Conservation (phyloP, 92 coral and sea anemone species). For the Blastomussa wellsi region DNA sequence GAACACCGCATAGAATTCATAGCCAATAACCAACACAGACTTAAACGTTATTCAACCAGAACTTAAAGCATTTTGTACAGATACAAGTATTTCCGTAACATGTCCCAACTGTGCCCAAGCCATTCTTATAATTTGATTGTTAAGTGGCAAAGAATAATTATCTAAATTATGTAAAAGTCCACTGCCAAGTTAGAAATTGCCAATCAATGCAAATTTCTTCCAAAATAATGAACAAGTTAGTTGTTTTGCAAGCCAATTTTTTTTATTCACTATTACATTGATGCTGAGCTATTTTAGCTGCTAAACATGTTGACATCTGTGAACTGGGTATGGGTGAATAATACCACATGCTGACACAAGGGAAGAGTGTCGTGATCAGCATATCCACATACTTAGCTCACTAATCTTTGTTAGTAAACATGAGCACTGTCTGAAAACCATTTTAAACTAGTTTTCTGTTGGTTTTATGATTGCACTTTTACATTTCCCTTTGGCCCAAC, state of each 20-base stretch:
- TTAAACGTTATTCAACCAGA: background rate
- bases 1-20: background rate
- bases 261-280: background rate
- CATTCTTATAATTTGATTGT: background rate
- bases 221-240: background rate
- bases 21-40: background rate
- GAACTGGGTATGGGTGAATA: background rate
- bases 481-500: background rate
- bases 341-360: background rate
- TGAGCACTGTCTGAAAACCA: background rate
- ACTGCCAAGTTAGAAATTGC: background rate
- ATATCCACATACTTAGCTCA: background rate
- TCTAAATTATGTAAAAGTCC: background rate
- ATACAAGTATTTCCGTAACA: background rate
- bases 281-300: background rate
- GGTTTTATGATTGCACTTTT: background rate
- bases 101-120: background rate
- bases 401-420: background rate
- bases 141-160: background rate
- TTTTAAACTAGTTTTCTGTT: background rate
- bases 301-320: background rate
- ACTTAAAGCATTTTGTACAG: background rate
- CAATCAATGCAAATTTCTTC: background rate
- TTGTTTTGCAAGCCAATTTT: background rate
- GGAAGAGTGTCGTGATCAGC: background rate